These are phyloP conservation scores for Porites lutea DNA, from an alignment of 64 coral and sea anemone species.

Conservation along the genomic window DNA sequence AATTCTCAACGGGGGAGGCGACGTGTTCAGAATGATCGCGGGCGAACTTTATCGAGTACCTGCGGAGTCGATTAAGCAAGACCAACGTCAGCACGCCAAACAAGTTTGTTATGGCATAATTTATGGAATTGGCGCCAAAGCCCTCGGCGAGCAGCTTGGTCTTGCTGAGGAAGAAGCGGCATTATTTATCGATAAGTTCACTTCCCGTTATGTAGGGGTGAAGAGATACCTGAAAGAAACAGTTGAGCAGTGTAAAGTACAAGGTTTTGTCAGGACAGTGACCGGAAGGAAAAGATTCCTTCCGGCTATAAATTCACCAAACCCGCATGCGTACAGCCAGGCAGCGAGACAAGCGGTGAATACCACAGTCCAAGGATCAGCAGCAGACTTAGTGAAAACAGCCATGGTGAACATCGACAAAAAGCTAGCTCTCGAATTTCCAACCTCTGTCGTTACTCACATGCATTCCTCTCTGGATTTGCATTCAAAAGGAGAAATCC, in stretches of 20 bases:
- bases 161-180: constrained; percentile 86
- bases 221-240: constrained; percentile 87
- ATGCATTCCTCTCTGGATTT: background rate
- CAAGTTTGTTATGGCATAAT: constrained; percentile 97
- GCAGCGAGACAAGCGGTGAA: constrained; percentile 96
- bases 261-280: constrained; percentile 87
- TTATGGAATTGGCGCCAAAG: constrained; percentile 95
- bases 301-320: constrained; percentile 79
- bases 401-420: constrained; percentile 97
- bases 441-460: constrained; percentile 69
- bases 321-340: constrained; percentile 86
- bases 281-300: constrained; percentile 81
- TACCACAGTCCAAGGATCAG: constrained; percentile 96
- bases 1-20: constrained; percentile 86
- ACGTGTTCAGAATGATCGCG: constrained; percentile 98
- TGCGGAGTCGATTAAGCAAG: constrained; percentile 63
- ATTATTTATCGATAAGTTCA: constrained; percentile 88
- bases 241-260: constrained; percentile 83
- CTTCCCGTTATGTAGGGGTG: constrained; percentile 79
- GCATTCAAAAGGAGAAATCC: constrained; percentile 17
- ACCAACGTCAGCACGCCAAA: constrained; percentile 92
- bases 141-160: constrained; percentile 87
- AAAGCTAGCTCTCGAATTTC: constrained; percentile 56
- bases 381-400: constrained; percentile 93
- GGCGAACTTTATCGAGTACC: constrained; percentile 75